Conservation (phyloP, 2,113 vertebrate species). For the Alectura lathami region DNA sequence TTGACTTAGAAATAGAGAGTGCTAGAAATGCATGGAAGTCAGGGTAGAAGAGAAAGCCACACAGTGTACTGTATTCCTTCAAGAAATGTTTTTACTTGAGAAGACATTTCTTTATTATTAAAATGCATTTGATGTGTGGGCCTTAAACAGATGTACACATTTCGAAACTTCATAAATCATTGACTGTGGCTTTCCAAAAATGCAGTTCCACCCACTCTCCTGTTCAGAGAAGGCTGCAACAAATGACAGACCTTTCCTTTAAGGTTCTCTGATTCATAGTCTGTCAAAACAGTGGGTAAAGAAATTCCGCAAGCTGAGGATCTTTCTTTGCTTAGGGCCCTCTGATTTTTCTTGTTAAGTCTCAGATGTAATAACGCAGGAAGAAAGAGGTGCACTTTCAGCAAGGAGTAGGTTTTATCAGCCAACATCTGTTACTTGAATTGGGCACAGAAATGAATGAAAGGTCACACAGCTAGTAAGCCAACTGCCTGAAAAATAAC, state of each 20-base stretch:
- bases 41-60: not conserved
- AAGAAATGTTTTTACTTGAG: not conserved
- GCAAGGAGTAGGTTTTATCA: not conserved
- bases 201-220: not conserved
- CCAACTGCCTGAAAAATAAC: not conserved
- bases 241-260: not conserved
- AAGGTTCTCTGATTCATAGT: not conserved
- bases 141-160: not conserved
- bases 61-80: not conserved
- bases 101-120: not conserved
- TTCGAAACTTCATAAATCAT: conserved; percentile 18
- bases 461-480: not conserved
- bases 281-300: not conserved
- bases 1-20: not conserved
- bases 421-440: not conserved
- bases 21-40: not conserved
- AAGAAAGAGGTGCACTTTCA: not conserved
- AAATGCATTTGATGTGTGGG: not conserved
- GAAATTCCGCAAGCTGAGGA: not conserved
- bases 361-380: not conserved
- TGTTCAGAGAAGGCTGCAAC: not conserved
- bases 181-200: not conserved
- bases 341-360: not conserved
- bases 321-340: not conserved
- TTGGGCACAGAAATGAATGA: not conserved